Evolutionary conservation across 1,140 invertebrate genomes (phyloP).

Genomic region (Cydia fagiglandana): DNA sequence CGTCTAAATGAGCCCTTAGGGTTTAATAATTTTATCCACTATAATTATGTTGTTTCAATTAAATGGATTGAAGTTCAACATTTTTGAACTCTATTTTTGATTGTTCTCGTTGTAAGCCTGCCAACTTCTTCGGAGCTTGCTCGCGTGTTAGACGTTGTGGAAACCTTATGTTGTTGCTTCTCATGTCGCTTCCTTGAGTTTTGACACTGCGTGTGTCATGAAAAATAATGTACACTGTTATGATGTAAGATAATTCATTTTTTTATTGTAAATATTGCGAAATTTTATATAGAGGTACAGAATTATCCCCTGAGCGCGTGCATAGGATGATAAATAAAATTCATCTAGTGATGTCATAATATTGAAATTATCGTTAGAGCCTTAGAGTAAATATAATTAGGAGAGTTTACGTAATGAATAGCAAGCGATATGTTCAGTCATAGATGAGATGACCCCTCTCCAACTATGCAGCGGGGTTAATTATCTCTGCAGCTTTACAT

Average conservation of each 20-base stretch:
- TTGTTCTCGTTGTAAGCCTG: background rate
- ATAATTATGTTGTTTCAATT: no score
- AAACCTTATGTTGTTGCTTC: background rate
- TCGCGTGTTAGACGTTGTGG: constrained; percentile 1
- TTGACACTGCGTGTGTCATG: background rate
- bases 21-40: no score
- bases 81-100: background rate
- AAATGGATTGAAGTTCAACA: background rate
- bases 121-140: background rate
- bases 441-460: no score
- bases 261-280: background rate
- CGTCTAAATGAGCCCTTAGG: no score
- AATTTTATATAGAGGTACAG: background rate
- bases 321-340: no score
- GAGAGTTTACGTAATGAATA: no score
- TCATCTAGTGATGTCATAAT: no score
- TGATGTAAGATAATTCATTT: background rate
- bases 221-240: constrained; percentile 1
- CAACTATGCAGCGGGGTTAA: no score
- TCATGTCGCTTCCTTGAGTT: background rate
- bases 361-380: no score
- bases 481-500: no score
- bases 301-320: background rate
- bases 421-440: no score
- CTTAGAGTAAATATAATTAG: no score